A percentile compares a stretch with the other conserved stretches of the same genome.
These are phyloP conservation scores for Marronus borbonicus DNA, from an alignment of 2,888 invertebrate species.

Conservation along the genomic window DNA sequence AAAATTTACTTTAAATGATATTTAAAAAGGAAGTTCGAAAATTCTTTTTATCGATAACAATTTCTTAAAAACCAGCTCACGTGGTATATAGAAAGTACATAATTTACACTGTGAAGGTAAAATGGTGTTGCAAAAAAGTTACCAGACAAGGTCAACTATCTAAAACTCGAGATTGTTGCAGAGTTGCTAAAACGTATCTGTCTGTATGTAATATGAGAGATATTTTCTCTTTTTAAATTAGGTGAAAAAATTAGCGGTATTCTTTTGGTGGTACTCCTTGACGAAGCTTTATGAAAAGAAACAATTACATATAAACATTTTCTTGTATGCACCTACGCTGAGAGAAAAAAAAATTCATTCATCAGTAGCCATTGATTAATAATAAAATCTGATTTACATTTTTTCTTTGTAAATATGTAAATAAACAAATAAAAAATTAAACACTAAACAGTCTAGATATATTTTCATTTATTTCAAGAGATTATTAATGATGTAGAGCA, in stretches of 20 bases:
- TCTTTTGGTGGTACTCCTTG: no score
- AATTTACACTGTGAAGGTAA: slow-evolving; percentile 29
- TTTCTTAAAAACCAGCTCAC: background rate
- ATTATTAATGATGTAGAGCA: no score
- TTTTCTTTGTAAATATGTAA: no score
- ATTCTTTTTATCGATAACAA: background rate
- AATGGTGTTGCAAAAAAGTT: slow-evolving; percentile 30
- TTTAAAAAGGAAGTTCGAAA: background rate
- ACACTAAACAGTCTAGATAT: no score
- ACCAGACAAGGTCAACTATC: slow-evolving; percentile 37
- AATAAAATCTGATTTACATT: no score
- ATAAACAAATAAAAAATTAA: no score
- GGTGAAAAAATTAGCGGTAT: background rate
- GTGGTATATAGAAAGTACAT: slow-evolving; percentile 23
- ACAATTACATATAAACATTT: background rate
- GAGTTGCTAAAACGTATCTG: background rate
- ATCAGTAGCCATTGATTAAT: no score
- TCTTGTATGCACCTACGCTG: background rate
- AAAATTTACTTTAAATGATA: background rate
- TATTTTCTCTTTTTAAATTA: slow-evolving; percentile 8
- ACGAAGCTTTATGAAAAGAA: background rate
- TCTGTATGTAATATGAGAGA: no score
- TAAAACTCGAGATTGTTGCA: slow-evolving; percentile 25
- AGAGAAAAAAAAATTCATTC: no score
- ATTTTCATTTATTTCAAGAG: no score